Evolutionary conservation across 35 echinoderm and acorn worm genomes (phyloP), one percentile per base, ranked within the genome.

Genomic region (Lytechinus variegatus): DNA sequence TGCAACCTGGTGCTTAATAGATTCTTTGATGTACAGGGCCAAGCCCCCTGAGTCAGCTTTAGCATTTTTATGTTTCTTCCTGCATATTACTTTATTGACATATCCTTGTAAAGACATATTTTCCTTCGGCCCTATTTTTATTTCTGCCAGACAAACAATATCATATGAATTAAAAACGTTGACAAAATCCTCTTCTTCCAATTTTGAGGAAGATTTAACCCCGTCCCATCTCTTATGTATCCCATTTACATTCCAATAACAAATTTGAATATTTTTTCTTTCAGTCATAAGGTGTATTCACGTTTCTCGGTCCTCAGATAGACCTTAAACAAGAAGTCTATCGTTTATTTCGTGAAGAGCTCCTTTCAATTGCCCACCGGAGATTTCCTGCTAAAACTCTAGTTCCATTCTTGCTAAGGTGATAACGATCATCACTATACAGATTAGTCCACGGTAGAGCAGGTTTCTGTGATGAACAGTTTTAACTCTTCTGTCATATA

Each of bases 221-320:
- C 87, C 87, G 33, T 89, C 87, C 27, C 27, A 89, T 89, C 4
- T 29, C 33, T 89, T 89, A 28, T 44, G 33, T 9, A 89, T 53
- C 27, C 87, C 87, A 89, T 89, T 89, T 89, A 89, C 52, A 53
- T 89, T 89, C n/a, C 87, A 89, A 89, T 89, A 89, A 89, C 87
- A 89, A 28, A 89, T 89, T 89, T 89, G 3, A 13, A 27, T 53
- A 14, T 89, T 89, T 53, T 53, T 89, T 53, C 33, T 8, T 89
- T 44, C 28, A 89, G 27, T 5, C 87, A 89, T 29, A 14, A 29
- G 11, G 2, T 10, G 0, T 89, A 10, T 66, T 66, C 60, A 16
- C 3, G 19, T 12, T 66, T 66, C 60, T 66, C 33, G 33, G 33
- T 44, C 11, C 19, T 66, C 14, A 66, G 33, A 2, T 44, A 44